Percentiles rank a stretch among this genome's conserved stretches.
These are phyloP conservation scores for Zapus hudsonius DNA, from an alignment of 2,113 vertebrate genomes.

Conservation along the genomic window DNA sequence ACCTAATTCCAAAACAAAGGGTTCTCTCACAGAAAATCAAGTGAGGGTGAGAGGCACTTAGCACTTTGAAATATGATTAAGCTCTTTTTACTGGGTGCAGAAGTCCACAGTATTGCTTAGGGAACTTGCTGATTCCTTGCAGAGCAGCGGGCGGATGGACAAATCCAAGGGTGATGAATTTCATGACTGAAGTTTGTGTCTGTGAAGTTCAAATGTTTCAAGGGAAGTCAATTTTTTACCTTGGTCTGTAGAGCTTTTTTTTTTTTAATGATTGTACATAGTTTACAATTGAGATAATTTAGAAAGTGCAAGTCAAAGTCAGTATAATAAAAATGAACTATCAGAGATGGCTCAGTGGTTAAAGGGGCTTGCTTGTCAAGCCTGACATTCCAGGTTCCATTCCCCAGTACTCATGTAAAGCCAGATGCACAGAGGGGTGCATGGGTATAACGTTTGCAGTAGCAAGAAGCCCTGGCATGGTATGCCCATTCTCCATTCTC, in stretches of 20 bases:
- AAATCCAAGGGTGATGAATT: neutral
- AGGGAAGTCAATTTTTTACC: neutral
- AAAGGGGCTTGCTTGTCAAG: too few relatives aligned
- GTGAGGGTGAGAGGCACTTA: neutral
- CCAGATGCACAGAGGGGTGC: too few relatives aligned
- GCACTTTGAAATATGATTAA: slow-evolving; percentile 30
- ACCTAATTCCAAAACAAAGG: slow-evolving; percentile 35
- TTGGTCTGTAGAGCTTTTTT: neutral
- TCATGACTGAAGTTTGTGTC: neutral
- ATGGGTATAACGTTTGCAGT: too few relatives aligned
- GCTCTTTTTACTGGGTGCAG: neutral
- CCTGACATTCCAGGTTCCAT: too few relatives aligned
- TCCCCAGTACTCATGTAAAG: too few relatives aligned
- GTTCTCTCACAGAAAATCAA: slow-evolving; percentile 41
- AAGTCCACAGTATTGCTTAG: neutral
- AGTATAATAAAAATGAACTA: neutral
- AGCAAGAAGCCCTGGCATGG: too few relatives aligned
- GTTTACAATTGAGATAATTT: neutral
- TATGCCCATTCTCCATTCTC: too few relatives aligned
- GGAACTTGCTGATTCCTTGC: neutral
- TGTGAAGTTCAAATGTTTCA: neutral
- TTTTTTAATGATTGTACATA: neutral
- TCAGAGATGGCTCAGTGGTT: neutral
- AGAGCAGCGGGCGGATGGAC: neutral
- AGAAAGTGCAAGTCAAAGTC: neutral